Conservation (phyloP, 2,113 vertebrate genomes). For the Hiodon tergisus region DNA sequence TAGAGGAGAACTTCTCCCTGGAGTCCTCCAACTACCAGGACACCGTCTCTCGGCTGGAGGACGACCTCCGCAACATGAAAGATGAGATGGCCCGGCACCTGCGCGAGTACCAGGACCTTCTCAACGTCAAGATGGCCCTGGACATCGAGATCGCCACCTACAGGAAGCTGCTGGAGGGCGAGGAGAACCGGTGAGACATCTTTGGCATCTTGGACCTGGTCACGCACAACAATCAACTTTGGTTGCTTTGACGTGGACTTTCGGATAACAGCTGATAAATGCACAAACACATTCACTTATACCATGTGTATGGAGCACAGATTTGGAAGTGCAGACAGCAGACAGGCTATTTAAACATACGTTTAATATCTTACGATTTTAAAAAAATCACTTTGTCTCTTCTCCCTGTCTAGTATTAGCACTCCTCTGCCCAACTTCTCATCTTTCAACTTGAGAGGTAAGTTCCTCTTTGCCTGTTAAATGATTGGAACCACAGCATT, state of each 20-base stretch:
- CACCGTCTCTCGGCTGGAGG: slow-evolving; percentile 80
- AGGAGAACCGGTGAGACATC: slow-evolving; percentile 80
- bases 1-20: slow-evolving; percentile 83
- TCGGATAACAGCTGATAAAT: no score
- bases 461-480: not conserved
- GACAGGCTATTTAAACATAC: no score
- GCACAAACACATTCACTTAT: no score
- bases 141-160: slow-evolving; percentile 97
- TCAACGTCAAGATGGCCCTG: slow-evolving; percentile 94
- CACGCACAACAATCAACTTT: no score
- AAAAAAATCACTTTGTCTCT: not conserved
- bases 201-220: no score
- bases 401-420: slow-evolving; percentile 69
- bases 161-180: slow-evolving; percentile 93
- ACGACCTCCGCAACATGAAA: slow-evolving; percentile 92
- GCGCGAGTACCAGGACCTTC: slow-evolving; percentile 89
- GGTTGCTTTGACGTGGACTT: no score
- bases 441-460: slow-evolving; percentile 85
- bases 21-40: slow-evolving; percentile 84
- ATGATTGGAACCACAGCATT: not conserved
- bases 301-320: no score
- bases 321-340: no score
- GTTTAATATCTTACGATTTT: no score
- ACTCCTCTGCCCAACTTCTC: slow-evolving; percentile 81
- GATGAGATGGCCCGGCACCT: slow-evolving; percentile 95